Evolutionary conservation across 2,888 invertebrate genomes (phyloP).

Genomic region (Asteroscopus sphinx): DNA sequence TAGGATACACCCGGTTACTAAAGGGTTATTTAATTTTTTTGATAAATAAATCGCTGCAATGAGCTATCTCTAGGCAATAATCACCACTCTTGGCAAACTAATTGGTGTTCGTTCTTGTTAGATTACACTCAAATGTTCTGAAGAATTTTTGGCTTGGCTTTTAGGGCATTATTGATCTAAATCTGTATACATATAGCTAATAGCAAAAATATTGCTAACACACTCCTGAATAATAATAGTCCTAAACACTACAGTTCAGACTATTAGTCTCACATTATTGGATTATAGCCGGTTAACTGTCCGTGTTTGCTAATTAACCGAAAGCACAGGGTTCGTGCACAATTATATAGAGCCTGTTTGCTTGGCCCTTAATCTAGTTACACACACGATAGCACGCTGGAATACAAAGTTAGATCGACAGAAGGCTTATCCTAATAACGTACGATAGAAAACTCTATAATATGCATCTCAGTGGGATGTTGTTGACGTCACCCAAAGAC

Average conservation of each 20-base stretch:
- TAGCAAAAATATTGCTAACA: neutral
- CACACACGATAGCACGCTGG: constrained; percentile 51
- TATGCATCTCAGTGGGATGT: too few relatives aligned
- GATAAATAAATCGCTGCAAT: too few relatives aligned
- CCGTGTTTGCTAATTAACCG: constrained; percentile 54
- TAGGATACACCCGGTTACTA: too few relatives aligned
- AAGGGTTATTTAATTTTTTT: too few relatives aligned
- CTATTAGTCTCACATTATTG: constrained; percentile 43
- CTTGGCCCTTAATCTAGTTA: constrained; percentile 57
- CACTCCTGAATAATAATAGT: constrained; percentile 8
- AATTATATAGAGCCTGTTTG: constrained; percentile 56
- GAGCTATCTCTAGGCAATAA: too few relatives aligned
- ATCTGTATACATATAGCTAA: neutral
- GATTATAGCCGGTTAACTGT: constrained; percentile 43
- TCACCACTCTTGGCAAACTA: too few relatives aligned
- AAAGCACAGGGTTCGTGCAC: constrained; percentile 46
- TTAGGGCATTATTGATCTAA: too few relatives aligned
- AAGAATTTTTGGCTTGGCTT: too few relatives aligned
- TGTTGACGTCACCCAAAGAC: too few relatives aligned
- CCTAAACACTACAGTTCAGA: constrained; percentile 27
- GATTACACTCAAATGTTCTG: too few relatives aligned
- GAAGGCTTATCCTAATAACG: constrained; percentile 9
- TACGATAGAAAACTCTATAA: neutral
- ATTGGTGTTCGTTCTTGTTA: too few relatives aligned
- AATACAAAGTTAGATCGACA: constrained; percentile 5